Percentiles rank a stretch among this genome's conserved stretches.
Evolutionary conservation across 2,888 invertebrate species (phyloP).

Genomic region (Ypsolopha scabrella): DNA sequence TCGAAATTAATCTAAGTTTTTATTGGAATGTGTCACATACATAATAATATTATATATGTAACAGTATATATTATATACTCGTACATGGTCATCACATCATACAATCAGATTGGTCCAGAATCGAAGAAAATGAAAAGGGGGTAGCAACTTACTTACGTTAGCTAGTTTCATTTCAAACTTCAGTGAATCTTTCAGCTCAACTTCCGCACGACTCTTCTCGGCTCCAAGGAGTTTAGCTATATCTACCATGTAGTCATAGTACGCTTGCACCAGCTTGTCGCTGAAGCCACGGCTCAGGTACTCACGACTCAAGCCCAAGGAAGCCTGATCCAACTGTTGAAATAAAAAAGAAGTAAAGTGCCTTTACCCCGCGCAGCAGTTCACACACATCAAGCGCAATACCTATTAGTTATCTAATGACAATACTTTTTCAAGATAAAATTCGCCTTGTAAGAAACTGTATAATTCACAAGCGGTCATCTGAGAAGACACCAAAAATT

Average conservation of each 20-base stretch:
- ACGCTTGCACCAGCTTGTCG: conserved; percentile 88
- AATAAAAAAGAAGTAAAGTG: background rate
- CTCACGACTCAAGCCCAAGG: conserved; percentile 86
- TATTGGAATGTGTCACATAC: too few relatives aligned
- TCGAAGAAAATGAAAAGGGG: too few relatives aligned
- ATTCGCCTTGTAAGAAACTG: background rate
- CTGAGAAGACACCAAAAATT: too few relatives aligned
- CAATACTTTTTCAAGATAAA: too few relatives aligned
- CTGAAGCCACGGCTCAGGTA: conserved; percentile 85
- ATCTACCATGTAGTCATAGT: conserved; percentile 89
- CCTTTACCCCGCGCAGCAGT: background rate
- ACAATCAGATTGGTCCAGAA: background rate
- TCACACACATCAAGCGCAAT: too few relatives aligned
- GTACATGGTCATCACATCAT: too few relatives aligned
- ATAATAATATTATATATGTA: too few relatives aligned
- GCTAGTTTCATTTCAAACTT: conserved; percentile 92
- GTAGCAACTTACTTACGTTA: conserved; percentile 75
- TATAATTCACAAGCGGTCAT: too few relatives aligned
- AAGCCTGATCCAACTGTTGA: conserved; percentile 86
- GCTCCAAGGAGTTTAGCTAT: conserved; percentile 90
- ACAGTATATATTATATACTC: too few relatives aligned
- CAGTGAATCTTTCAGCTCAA: conserved; percentile 82
- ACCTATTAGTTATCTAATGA: too few relatives aligned
- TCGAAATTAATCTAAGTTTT: too few relatives aligned
- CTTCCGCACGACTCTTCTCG: conserved; percentile 72